Base-by-base conservation (phyloP, 2,888 invertebrate species). In the Omphaloscelis lunosa region DNA sequence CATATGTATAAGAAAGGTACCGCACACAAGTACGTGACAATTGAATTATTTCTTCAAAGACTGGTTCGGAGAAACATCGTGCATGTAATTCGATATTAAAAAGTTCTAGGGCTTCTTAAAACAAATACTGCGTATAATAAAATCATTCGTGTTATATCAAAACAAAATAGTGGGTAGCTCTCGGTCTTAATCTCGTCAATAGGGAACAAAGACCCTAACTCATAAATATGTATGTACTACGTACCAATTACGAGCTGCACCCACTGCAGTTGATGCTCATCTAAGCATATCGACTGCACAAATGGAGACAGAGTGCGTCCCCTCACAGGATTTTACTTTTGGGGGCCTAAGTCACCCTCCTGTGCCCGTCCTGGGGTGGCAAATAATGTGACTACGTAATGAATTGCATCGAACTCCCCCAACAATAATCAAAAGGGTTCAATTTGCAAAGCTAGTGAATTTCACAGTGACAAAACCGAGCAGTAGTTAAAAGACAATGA, bases 281-380 rank as follows among this genome's bases (percentile, higher is more conserved):
- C 89, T 89, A 88, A 88, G 90, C 90, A 85, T 86, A 82, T 82
- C 87, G 81, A 83, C 78, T 89, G 83, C 89, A 82, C 87, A 84
- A 83, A 82, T 82, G 80, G 74, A 80, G 77, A 88, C 84, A 80
- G 84, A 89, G 84, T 91, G 93, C 92, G 90, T 89, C 92, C 93
- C 92, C 91, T 85, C 89, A 39, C 83, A 86, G 89, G 90, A 89
- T 87, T 87, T 80, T 82, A 80, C 85, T 89, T 34, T 88, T 90
- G 89, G 92, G 89, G 88, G 89, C 89, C 91, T 93, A 94, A 92
- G 91, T 91, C 90, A 90, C 93, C 93, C 92, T 91, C 84, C 72
- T 80, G 89, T 90, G 89, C 89, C 93, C 92, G 92, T 91, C 83
- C 75, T 79, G 88, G 91, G 90, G 89, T 72, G 77, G 58, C 68